Conservation (phyloP, 2,797 vertebrate species). For the Neoniphon sammara region DNA sequence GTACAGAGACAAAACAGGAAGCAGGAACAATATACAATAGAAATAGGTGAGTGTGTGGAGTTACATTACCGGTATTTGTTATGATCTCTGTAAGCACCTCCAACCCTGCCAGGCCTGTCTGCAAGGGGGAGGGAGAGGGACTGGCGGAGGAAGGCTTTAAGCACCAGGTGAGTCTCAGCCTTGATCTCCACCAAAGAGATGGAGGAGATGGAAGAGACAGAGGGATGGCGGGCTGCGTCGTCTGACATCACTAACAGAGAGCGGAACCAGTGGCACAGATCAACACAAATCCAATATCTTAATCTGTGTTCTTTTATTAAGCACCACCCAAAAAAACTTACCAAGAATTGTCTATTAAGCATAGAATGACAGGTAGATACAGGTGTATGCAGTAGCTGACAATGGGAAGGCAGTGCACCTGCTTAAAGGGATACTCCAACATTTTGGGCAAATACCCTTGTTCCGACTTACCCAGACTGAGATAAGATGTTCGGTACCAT, state of each 20-base stretch:
- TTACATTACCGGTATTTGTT: slow-evolving; percentile 80
- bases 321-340: background rate
- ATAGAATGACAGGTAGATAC: too few relatives aligned
- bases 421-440: too few relatives aligned
- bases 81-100: slow-evolving; percentile 81
- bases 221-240: slow-evolving; percentile 35
- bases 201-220: slow-evolving; percentile 70
- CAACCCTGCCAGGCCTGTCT: slow-evolving; percentile 78
- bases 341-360: too few relatives aligned
- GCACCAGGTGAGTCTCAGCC: slow-evolving; percentile 83
- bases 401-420: too few relatives aligned
- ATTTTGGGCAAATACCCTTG: too few relatives aligned
- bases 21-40: background rate
- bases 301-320: background rate
- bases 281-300: background rate
- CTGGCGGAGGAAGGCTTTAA: slow-evolving; percentile 85
- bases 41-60: background rate
- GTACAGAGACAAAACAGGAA: background rate
- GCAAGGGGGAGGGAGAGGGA: slow-evolving; percentile 53
- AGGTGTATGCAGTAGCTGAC: too few relatives aligned
- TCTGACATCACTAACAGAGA: slow-evolving; percentile 67
- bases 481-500: too few relatives aligned
- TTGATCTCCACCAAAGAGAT: slow-evolving; percentile 81
- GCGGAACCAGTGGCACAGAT: background rate
- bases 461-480: too few relatives aligned